Base-by-base conservation (phyloP, 2,797 vertebrate genomes). In the Phataginus tetradactyla region DNA sequence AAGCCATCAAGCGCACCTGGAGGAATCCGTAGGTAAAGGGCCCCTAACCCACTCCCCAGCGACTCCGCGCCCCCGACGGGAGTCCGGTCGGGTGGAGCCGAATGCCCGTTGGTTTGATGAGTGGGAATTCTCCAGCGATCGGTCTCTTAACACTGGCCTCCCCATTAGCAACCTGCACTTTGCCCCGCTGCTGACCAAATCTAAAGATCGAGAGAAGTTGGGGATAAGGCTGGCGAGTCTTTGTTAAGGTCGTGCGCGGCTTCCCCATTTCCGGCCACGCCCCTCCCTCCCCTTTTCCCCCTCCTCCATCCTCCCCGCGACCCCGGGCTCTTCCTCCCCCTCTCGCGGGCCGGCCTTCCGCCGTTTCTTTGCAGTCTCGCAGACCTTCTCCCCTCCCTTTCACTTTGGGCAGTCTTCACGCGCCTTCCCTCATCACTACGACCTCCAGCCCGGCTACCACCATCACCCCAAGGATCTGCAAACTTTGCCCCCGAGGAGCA, bases 31-130 rank as follows among this genome's bases (percentile, higher is more conserved):
- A 6, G 21, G 64, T 29, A 14, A 15, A 1, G 21, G 61, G 18
- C 29, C 51, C 20, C 53, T 5, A 2, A n/a, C 10, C 75, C 92
- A 3, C 49, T n/a, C 12, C 34, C 21, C 86, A 4, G 1, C 3
- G 1, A 0, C 51, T 42, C 17, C 0, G 17, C 32, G 1, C 4
- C 7, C 0, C 2, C 23, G 0, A 11, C 39, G 0, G 1, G 7
- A 7, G 84, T 4, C 53, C 1, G 7, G 11, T 2, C 4, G 45
- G 15, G 59, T 5, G 10, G 61, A 45, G 78, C 53, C 2, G 20
- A 39, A 3, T 0, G 34, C 51, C 1, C 2, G 21, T 3, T 3
- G 83, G 27, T 4, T 0, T n/a, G 20, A 11, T 4, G 34, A 51
- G 8, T 0, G 63, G 25, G 5, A 27, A 39, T 39, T 90, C 71